These are phyloP conservation scores for Polyommatus icarus DNA, from an alignment of 2,888 invertebrate genomes.

Conservation along the genomic window DNA sequence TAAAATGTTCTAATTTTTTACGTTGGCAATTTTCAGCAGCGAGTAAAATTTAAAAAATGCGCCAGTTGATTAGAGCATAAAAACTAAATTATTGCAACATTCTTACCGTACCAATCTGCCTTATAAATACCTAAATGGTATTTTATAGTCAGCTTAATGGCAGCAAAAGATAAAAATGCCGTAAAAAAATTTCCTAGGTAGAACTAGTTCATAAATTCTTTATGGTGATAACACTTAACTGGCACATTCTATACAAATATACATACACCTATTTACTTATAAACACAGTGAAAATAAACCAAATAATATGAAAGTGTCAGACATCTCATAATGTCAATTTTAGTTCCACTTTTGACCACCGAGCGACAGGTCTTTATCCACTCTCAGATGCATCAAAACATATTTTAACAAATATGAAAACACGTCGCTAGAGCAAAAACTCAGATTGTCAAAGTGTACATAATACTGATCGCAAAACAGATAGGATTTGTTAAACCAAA, in stretches of 20 bases:
- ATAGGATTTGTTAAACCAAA: constrained; percentile 34
- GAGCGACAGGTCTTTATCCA: neutral
- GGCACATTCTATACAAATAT: constrained; percentile 20
- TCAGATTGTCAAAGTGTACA: constrained; percentile 15
- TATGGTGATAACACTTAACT: constrained; percentile 9
- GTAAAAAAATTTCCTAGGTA: neutral
- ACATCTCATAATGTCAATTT: neutral
- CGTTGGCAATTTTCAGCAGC: constrained; percentile 3
- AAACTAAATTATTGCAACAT: neutral
- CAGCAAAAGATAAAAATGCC: neutral
- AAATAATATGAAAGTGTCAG: neutral
- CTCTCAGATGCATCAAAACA: neutral
- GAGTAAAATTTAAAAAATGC: neutral
- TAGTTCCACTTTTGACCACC: neutral
- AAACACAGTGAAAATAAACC: neutral
- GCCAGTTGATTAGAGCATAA: constrained; percentile 1
- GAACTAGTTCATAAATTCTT: neutral
- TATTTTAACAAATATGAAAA: neutral
- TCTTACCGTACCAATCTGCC: neutral
- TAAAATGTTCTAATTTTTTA: neutral
- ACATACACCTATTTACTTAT: neutral
- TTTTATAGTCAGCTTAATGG: neutral
- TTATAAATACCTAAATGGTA: neutral
- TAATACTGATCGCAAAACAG: constrained; percentile 41
- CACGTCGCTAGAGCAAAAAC: neutral